Evolutionary conservation across 2,113 vertebrate genomes (phyloP).

Genomic region (Clarias magur): DNA sequence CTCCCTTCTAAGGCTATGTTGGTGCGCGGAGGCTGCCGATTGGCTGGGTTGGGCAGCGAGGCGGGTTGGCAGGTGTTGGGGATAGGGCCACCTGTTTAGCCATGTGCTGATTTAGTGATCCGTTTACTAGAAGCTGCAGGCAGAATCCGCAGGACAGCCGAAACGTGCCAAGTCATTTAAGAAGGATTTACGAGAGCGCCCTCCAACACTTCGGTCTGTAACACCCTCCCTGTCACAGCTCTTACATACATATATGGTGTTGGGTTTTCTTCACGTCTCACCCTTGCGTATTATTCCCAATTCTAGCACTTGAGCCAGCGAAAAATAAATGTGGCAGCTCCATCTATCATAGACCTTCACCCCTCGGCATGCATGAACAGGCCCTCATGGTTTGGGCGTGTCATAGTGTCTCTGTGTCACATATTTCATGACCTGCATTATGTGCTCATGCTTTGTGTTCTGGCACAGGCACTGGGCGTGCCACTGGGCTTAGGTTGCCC

Average conservation of each 20-base stretch:
- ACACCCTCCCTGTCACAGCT: conserved; percentile 41
- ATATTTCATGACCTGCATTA: conserved; percentile 19
- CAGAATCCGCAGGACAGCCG: conserved; percentile 62
- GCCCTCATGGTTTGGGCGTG: conserved; percentile 11
- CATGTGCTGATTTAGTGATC: conserved; percentile 77
- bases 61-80: conserved; percentile 73
- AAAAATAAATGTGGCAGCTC: conserved; percentile 1
- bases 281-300: neutral
- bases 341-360: conserved; percentile 7
- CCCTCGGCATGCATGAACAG: neutral
- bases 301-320: neutral
- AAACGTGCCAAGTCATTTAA: conserved; percentile 78
- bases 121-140: conserved; percentile 75
- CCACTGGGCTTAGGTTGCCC: conserved; percentile 64
- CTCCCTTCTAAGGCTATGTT: conserved; percentile 79
- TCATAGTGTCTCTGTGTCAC: conserved; percentile 23
- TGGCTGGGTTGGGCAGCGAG: conserved; percentile 60
- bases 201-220: conserved; percentile 62
- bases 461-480: conserved; percentile 54
- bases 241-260: neutral
- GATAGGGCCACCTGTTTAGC: conserved; percentile 78
- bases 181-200: conserved; percentile 68
- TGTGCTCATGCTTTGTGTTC: conserved; percentile 24
- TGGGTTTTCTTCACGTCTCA: neutral
- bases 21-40: conserved; percentile 66